Base-by-base conservation (phyloP, 2,113 vertebrate species). In the Pelmatolapia mariae region DNA sequence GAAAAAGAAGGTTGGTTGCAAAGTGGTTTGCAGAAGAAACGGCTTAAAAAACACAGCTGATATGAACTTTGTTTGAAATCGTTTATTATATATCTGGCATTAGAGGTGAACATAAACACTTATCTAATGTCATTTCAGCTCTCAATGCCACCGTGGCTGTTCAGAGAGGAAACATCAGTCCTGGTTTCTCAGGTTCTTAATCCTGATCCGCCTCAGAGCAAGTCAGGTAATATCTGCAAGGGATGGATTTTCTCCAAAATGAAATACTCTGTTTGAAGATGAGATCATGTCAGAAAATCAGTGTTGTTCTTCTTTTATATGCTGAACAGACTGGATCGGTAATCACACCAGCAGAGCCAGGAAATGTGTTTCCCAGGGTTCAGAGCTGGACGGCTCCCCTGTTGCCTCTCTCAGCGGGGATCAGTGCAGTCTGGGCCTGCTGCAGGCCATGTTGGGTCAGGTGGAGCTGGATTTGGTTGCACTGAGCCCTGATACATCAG, bases 71-170 rank as follows among this genome's bases (percentile, higher is more conserved):
- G n/a, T n/a, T n/a, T n/a, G 18, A 26, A 57, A 82, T 36, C 2
- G 33, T n/a, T 4, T 36, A 6, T 11, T 16, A n/a, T 50, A 19
- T 59, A 76, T 81, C 22, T 57, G 13, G 1, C 38, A 13, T 73
- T 19, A 61, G 26, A 24, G 5, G 36, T 24, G 4, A 10, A 29
- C 1, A 19, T n/a, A 4, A 3, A 31, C 10, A 45, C 12, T 59
- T 11, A 18, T 79, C 4, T 6, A n/a, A 16, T 86, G 73, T 90
- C 63, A 9, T 91, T 89, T 52, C 94, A 97, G 98, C 97, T 76
- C 96, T 98, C 59, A 99, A 99, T 93, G 97, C 96, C 47, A 98
- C 98, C 4, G 19, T 24, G 29, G 95, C 96, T 18, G 96, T 99
- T 83, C 93, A 10, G 63, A 4, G 90, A 87, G 19, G 93, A 93